These are phyloP conservation scores for Formicarius rufipectus DNA, from an alignment of 2,113 vertebrate genomes.

Conservation along the genomic window DNA sequence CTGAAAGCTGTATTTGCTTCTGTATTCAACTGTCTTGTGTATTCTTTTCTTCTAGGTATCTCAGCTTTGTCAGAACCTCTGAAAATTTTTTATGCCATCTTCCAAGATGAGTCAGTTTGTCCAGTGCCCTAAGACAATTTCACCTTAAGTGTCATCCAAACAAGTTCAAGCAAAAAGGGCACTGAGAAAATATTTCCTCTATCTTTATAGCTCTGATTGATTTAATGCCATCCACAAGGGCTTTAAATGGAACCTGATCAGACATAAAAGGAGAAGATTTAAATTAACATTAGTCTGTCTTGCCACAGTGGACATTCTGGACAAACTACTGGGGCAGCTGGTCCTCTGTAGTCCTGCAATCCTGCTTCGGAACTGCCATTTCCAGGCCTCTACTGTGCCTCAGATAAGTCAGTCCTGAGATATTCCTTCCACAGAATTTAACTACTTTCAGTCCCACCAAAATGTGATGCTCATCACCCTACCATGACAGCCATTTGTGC, in stretches of 20 bases:
- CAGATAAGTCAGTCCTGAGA: background rate
- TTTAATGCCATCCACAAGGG: background rate
- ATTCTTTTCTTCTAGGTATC: background rate
- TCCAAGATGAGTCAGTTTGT: background rate
- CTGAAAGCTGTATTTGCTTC: background rate
- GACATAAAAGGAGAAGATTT: background rate
- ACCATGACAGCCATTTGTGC: background rate
- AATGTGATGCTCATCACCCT: background rate
- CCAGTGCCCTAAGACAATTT: background rate
- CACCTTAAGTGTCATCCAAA: background rate
- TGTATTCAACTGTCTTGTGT: background rate
- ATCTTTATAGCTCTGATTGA: background rate
- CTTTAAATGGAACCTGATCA: background rate
- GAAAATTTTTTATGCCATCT: background rate
- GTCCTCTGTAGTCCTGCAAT: background rate
- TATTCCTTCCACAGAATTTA: background rate
- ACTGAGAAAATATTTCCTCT: background rate
- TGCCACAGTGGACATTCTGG: background rate
- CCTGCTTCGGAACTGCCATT: background rate
- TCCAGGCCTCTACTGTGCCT: background rate
- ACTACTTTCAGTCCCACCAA: background rate
- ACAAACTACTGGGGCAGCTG: background rate
- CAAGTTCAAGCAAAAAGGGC: background rate
- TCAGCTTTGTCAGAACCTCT: background rate
- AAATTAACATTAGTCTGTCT: background rate